A percentile compares a stretch with the other conserved stretches of the same genome.
phyloP scores from a whole-genome alignment of 2,113 vertebrate genomes.

The Oryzias woworae region DNA sequence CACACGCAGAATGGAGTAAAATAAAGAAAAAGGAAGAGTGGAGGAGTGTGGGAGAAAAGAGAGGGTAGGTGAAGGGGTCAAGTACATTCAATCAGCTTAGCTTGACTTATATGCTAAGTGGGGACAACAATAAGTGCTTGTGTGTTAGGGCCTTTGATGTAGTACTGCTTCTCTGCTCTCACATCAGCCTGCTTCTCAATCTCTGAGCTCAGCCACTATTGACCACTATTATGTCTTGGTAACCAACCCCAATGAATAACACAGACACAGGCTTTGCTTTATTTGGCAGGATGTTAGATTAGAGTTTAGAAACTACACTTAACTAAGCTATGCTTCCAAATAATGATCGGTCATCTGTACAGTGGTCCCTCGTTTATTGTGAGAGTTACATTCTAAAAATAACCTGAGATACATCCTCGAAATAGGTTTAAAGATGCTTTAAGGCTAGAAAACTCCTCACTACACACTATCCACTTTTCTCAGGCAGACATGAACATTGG shows the following conservation, averaged over 20 bases:
- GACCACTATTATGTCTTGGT: conserved; percentile 20
- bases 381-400: too few species aligned
- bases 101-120: conserved; percentile 62
- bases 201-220: conserved; percentile 15
- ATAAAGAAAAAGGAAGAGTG: conserved; percentile 41
- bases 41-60: conserved; percentile 57
- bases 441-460: too few species aligned
- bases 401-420: too few species aligned
- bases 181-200: conserved; percentile 34
- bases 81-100: conserved; percentile 69
- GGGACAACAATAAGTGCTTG: conserved; percentile 62
- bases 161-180: conserved; percentile 39
- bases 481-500: too few species aligned
- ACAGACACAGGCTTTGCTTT: too few species aligned
- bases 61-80: conserved; percentile 66
- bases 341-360: too few species aligned
- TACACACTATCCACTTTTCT: too few species aligned
- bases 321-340: too few species aligned
- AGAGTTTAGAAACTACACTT: too few species aligned
- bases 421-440: too few species aligned
- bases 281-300: too few species aligned
- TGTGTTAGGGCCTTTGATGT: conserved; percentile 42
- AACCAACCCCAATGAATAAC: not conserved
- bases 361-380: too few species aligned
- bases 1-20: conserved; percentile 51